Evolutionary conservation across 1,140 invertebrate genomes (phyloP).

Genomic region (Pachypeltis micranthus): DNA sequence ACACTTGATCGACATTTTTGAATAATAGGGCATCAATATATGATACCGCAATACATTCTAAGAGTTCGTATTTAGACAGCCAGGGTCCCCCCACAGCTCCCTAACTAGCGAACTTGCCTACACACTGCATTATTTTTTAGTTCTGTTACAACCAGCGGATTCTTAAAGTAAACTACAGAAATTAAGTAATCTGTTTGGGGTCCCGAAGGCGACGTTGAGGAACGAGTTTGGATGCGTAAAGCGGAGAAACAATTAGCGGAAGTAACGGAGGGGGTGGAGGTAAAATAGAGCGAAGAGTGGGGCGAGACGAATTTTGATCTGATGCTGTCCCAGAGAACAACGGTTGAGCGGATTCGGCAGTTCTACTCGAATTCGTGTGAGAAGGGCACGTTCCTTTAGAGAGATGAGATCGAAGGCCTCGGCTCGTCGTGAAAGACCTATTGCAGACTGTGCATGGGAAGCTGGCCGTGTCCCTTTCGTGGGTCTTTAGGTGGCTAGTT

Average conservation of each 20-base stretch:
- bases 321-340: background rate
- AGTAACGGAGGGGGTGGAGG: background rate
- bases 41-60: no score
- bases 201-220: background rate
- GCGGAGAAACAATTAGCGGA: background rate
- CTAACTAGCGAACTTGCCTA: no score
- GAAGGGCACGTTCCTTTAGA: background rate
- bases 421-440: background rate
- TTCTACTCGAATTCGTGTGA: background rate
- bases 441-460: constrained; percentile 4
- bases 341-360: background rate
- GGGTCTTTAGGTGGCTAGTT: constrained; percentile 16
- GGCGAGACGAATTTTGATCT: background rate
- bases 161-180: no score
- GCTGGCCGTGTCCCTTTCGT: background rate
- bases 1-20: no score
- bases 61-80: no score
- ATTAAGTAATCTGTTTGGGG: background rate
- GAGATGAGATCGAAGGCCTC: constrained; percentile 7
- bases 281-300: background rate
- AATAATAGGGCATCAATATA: no score
- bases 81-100: no score
- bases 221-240: background rate
- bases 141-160: no score
- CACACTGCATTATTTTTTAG: no score